Evolutionary conservation across 1,140 invertebrate species (phyloP), one percentile per base, ranked within the genome.

Genomic region (Heliconius hewitsoni): DNA sequence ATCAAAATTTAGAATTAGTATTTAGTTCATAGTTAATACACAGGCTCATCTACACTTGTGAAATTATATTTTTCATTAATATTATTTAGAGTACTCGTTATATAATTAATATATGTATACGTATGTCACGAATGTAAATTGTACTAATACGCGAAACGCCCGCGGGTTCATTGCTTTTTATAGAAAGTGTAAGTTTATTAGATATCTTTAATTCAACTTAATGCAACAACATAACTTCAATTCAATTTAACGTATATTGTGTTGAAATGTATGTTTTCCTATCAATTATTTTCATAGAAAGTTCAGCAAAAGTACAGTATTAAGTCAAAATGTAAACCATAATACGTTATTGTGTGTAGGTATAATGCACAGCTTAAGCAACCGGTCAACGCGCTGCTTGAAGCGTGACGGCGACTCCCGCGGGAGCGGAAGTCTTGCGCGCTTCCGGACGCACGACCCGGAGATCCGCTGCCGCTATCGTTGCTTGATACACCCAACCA

Each of bases 381-480:
- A 78, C 70, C 77, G 73, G 77, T 78, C 42, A 73, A 60, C 73
- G 72, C 6, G 77, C 37, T 73, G 73, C 57, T 27, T 23, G 79
- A 77, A 81, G 80, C 80, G 76, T 84, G 74, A 70, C 78, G 79
- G 76, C 30, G 46, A 72, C 76, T 92, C 91, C 91, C 84, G 87
- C 86, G 87, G 91, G 90, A 91, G 87, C 90, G 91, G 90, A 93
- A 90, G 89, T 91, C 90, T 93, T 91, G 90, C 88, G 86, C 85
- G 78, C 86, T 90, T 91, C 91, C 90, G 86, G 81, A 82, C 79
- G 75, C 86, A 86, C 82, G 81, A 84, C 77, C 86, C 89, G 89
- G 83, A 91, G 88, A 88, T 93, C 91, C 91, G 91, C 85, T 84
- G 75, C 77, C 84, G 83, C 57, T 50, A 73, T 60, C 57, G 16